phyloP scores from a whole-genome alignment of 2,888 invertebrate genomes.

The Drosophila macrothrix region DNA sequence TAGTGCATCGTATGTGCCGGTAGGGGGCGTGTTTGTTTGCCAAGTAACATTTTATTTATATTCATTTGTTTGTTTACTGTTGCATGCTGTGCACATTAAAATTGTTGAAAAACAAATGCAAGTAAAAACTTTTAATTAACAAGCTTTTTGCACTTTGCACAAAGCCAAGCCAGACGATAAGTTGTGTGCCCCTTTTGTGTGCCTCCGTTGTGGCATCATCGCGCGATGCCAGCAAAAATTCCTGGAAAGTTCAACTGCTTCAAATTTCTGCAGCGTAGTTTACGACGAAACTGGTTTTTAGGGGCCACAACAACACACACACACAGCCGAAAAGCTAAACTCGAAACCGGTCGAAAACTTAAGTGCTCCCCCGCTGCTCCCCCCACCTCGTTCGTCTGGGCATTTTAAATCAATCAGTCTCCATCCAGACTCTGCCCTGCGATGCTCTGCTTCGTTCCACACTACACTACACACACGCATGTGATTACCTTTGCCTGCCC shows the following conservation, averaged over 20 bases:
- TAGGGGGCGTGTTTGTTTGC: slow-evolving; percentile 27
- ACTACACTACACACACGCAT: background rate
- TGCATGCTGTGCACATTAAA: slow-evolving; percentile 35
- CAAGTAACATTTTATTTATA: background rate
- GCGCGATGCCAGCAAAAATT: slow-evolving; percentile 58
- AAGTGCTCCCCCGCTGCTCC: slow-evolving; percentile 16
- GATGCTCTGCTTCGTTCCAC: slow-evolving; percentile 36
- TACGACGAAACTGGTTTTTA: slow-evolving; percentile 64
- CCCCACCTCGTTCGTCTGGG: slow-evolving; percentile 32
- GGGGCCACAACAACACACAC: slow-evolving; percentile 29
- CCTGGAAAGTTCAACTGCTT: slow-evolving; percentile 77
- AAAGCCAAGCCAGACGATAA: slow-evolving; percentile 29
- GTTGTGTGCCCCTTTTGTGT: slow-evolving; percentile 10
- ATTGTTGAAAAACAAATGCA: slow-evolving; percentile 31
- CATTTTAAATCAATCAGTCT: slow-evolving; percentile 69
- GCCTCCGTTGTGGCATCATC: slow-evolving; percentile 33
- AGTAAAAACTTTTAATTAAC: slow-evolving; percentile 59
- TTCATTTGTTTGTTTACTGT: background rate
- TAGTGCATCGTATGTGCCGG: slow-evolving; percentile 28
- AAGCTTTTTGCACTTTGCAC: slow-evolving; percentile 33
- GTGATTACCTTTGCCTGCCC: slow-evolving; percentile 18
- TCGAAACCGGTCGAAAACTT: slow-evolving; percentile 58
- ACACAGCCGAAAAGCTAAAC: slow-evolving; percentile 27
- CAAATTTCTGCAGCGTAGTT: slow-evolving; percentile 52
- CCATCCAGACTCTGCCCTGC: slow-evolving; percentile 51